Conservation (phyloP, 2,797 vertebrate species). For the Propithecus deckenii region DNA sequence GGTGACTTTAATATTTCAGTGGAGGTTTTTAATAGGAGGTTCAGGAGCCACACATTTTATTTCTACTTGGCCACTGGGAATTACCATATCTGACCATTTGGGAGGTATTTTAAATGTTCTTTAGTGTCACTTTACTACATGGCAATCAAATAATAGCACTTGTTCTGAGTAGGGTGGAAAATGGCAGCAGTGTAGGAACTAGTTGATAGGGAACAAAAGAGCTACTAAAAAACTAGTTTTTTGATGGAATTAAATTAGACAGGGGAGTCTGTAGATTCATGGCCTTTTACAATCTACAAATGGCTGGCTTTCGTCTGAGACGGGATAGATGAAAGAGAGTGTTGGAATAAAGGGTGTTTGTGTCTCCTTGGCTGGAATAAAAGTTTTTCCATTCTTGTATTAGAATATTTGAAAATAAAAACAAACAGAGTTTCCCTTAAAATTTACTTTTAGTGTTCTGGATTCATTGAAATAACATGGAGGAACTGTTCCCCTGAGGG, state of each 20-base stretch:
- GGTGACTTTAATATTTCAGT: constrained; percentile 68
- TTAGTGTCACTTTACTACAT: constrained; percentile 22
- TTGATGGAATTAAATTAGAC: constrained; percentile 44
- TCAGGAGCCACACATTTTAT: constrained; percentile 41
- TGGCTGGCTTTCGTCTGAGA: not conserved
- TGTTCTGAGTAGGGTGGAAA: constrained; percentile 27
- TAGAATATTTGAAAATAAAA: constrained; percentile 15
- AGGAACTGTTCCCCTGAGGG: not conserved
- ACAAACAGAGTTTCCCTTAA: not conserved
- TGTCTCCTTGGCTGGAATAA: not conserved
- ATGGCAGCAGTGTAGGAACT: not conserved
- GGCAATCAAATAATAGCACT: constrained; percentile 49
- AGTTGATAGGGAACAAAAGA: not conserved
- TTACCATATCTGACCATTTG: constrained; percentile 49
- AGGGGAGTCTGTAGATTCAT: not conserved
- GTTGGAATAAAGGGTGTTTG: not conserved
- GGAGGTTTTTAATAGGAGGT: constrained; percentile 71
- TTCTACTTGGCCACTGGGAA: constrained; percentile 57
- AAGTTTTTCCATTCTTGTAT: not conserved
- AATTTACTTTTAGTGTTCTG: not conserved
- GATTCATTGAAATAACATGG: not conserved
- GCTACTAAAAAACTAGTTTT: constrained; percentile 55
- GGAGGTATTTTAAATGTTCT: constrained; percentile 52
- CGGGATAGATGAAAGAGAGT: not conserved
- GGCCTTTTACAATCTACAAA: not conserved